Evolutionary conservation across 53 echinoderm and acorn worm species (phyloP), one percentile per base, ranked within the genome.

Genomic region (Echinarachnius parma): DNA sequence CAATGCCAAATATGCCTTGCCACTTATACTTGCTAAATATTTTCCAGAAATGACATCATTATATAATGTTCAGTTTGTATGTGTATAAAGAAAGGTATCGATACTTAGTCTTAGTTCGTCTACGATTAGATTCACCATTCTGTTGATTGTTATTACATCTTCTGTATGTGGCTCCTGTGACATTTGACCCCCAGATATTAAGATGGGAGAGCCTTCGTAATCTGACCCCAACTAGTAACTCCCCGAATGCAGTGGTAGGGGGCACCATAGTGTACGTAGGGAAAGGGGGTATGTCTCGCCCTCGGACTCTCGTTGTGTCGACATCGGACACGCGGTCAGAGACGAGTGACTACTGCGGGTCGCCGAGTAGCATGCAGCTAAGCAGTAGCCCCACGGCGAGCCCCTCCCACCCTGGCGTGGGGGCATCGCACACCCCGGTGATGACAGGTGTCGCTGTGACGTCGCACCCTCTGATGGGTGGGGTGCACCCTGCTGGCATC

Each of bases 201-300:
- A 80, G 92, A 3, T 92, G 89, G 49, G 92, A 92, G 77, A 92
- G 92, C 53, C 78, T 92, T 9, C 88, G 92, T 34, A 92, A 92
- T 75, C 77, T 92, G 67, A 84, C 83, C 72, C 91, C 80, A 7
- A 61, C 82, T 29, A 81, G 80, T 53, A n/a, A n/a, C 48, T 91
- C 91, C 15, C 86, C 91, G 14, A 81, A 36, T 44, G 74, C 39
- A 21, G 53, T 20, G 11, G 74, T 39, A 21, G 53, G 31, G 21
- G 39, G 62, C 31, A 35, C 62, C 5, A 34, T 52, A 31, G 44
- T 72, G 42, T 53, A 27, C 44, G 16, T 33, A 21, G n/a, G 18
- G n/a, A 72, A 72, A 57, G 25, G 52, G 2, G 5, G 26, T 1
- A 2, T 58, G 5, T 68, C 68, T 15, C 56, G 74, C 25, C 74